Base-by-base conservation (phyloP, 2,888 invertebrate species). In the Lumbricus terrestris region DNA sequence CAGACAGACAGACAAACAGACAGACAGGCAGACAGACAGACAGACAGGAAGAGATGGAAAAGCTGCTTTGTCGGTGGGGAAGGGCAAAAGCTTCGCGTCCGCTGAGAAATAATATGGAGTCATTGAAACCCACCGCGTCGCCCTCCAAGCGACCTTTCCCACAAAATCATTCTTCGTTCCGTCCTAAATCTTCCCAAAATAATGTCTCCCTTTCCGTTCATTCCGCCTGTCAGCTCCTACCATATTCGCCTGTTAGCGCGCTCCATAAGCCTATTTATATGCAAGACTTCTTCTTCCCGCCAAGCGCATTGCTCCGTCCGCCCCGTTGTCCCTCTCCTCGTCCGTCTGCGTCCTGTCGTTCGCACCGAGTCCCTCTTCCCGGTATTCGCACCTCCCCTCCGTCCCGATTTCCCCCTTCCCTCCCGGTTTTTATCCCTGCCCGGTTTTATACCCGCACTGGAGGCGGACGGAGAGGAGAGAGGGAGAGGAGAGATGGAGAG, bases 141-240 rank as follows among this genome's bases (percentile, higher is more conserved):
- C 69, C 29, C n/a, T n/a, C 69, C 29, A 11, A 69, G n/a, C 69
- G 69, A 69, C 69, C 69, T 69, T 69, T 69, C 69, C 69, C 69
- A 69, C 69, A n/a, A 69, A 69, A 69, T 69, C 69, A 69, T 69
- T 69, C 69, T 69, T 69, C n/a, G 69, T n/a, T 18, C 29, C 29
- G n/a, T 16, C 69, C 69, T 69, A 69, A 69, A 69, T 69, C 69
- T 69, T 69, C 69, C 69, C 69, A 69, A n/a, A n/a, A n/a, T n/a
- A 69, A 69, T 69, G 69, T n/a, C 69, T 69, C 69, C 69, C 69
- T 69, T n/a, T 69, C 69, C 69, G 69, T 69, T 69, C 69, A 69
- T 69, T 69, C 69, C 69, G 69, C 69, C 69, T 69, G 69, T 69
- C 69, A 69, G 69, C 69, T 29, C 69, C 16, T 69, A 69, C 69